Conservation (phyloP, 2,113 vertebrate genomes). For the Chascanopsetta lugubris region DNA sequence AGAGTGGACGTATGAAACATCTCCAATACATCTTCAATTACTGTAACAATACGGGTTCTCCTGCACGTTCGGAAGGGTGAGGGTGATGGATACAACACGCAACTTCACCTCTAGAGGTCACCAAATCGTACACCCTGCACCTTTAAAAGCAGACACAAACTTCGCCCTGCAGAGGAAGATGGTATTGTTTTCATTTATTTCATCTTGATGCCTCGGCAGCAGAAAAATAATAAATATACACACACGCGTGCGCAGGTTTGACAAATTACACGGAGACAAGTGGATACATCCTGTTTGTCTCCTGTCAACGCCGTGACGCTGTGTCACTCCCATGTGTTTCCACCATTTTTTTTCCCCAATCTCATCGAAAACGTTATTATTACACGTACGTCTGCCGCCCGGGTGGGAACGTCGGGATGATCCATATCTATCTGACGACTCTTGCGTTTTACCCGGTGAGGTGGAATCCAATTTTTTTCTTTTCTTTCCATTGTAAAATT, state of each 20-base stretch:
- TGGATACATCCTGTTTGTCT: constrained; percentile 11
- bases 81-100: too few species aligned
- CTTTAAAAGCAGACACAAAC: constrained; percentile 12
- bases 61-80: too few species aligned
- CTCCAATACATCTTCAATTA: too few species aligned
- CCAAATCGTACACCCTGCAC: too few species aligned
- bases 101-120: too few species aligned
- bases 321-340: too few species aligned
- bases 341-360: neutral
- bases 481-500: constrained; percentile 2
- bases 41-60: too few species aligned
- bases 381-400: neutral
- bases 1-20: too few species aligned
- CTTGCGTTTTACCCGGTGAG: neutral
- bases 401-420: constrained; percentile 4
- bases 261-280: constrained; percentile 9
- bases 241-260: neutral
- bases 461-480: constrained; percentile 1
- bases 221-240: constrained; percentile 8
- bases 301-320: too few species aligned
- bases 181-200: neutral
- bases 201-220: neutral
- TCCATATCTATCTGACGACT: neutral
- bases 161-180: constrained; percentile 12
- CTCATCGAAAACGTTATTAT: constrained; percentile 16